Conservation (phyloP, 2,888 invertebrate species). For the Globia sparganii region DNA sequence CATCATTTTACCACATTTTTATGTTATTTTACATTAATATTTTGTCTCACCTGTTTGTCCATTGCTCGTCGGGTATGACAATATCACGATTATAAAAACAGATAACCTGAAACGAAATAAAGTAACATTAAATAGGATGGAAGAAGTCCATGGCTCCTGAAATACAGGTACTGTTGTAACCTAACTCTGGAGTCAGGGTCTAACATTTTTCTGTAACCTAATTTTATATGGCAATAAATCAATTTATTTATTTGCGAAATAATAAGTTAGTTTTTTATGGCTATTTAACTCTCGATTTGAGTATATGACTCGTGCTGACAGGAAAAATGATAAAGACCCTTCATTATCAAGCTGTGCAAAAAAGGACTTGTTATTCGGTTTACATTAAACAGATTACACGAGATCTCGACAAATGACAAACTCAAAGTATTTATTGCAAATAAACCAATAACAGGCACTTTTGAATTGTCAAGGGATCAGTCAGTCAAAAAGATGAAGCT, state of each 20-base stretch:
- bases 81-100: slow-evolving; percentile 51
- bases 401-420: background rate
- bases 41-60: slow-evolving; percentile 61
- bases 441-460: too few relatives aligned
- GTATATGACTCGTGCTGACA: background rate
- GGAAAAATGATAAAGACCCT: background rate
- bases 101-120: slow-evolving; percentile 55
- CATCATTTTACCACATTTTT: background rate
- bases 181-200: background rate
- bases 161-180: background rate
- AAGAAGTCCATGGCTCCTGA: background rate
- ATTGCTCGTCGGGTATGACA: slow-evolving; percentile 51
- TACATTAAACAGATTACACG: too few relatives aligned
- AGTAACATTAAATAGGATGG: background rate
- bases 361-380: background rate
- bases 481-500: too few relatives aligned
- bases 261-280: too few relatives aligned
- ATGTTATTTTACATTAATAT: background rate
- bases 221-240: too few relatives aligned
- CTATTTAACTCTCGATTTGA: background rate
- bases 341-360: background rate
- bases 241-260: too few relatives aligned
- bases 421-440: too few relatives aligned
- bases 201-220: background rate
- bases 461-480: too few relatives aligned